Base-by-base conservation (phyloP, 2,888 invertebrate species). In the Notocelia uddmanniana region DNA sequence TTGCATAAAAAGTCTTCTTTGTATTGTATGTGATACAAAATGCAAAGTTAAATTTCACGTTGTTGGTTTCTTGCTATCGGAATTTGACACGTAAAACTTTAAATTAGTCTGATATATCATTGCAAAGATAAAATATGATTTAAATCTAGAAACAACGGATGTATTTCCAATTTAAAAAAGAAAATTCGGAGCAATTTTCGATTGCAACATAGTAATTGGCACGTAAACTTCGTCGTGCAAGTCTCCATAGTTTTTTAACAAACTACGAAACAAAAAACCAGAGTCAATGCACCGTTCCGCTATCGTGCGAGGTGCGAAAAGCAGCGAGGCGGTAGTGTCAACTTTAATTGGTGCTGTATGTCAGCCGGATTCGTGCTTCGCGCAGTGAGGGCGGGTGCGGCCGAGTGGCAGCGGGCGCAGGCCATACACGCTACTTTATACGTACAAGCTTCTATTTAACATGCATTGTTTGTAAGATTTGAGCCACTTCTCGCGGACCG, bases 321-420 rank as follows among this genome's bases (percentile, higher is more conserved):
- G 82, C 84, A 85, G 86, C 83, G 86, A 86, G 88, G 87, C 88
- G 85, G 83, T 81, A 60, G 87, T 92, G 92, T 93, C 91, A 88
- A 87, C 86, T 90, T 92, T 93, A 92, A 93, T 93, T 93, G 93
- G 93, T 87, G 83, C 86, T 90, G 89, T 91, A 90, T 90, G 89
- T 91, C 89, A 89, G 87, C 83, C 83, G 83, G 85, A 83, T 86
- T 89, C 87, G 89, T 89, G 89, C 86, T 80, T 80, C 84, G 83
- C 85, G 84, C 83, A 85, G 83, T 82, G 81, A 78, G 79, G 73
- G 76, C 71, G 77, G 80, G 76, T 37, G 52, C 72, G 82, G 37
- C 31, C 9, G 2, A 80, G 59, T 89, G 74, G 3, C 0, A 80
- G 90, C 86, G 88, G 74, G 11, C 3, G 5, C 26, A 26, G 5